phyloP scores from a whole-genome alignment of 64 coral and sea anemone genomes.

The Astreopora myriophthalma region DNA sequence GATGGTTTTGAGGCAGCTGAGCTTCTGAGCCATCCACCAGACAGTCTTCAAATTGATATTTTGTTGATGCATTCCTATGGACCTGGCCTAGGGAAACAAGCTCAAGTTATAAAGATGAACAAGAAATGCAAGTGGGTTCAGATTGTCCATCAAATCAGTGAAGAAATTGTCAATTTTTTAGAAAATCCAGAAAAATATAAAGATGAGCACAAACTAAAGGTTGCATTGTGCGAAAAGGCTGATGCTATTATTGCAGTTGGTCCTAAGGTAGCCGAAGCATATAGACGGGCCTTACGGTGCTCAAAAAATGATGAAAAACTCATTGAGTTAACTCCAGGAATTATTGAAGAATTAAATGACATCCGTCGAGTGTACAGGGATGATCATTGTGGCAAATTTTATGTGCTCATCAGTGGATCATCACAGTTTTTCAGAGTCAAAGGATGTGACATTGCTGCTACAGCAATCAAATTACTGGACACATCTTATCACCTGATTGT shows the following conservation, averaged over 20 bases:
- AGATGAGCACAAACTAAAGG: not conserved
- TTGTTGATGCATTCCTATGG: conserved; percentile 2
- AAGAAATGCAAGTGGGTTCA: conserved; percentile 38
- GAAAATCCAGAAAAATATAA: not conserved
- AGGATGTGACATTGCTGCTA: conserved; percentile 19
- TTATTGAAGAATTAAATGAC: conserved; percentile 4
- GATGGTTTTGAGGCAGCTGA: not conserved
- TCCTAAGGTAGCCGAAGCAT: not conserved
- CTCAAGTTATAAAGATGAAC: not conserved
- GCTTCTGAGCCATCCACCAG: not conserved
- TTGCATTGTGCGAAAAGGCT: conserved; percentile 5
- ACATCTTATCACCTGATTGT: not conserved
- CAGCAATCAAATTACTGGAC: conserved; percentile 7
- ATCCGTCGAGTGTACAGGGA: not conserved
- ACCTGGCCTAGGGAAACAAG: not conserved
- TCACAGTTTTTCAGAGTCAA: not conserved
- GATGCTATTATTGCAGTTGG: conserved; percentile 9
- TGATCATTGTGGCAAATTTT: not conserved
- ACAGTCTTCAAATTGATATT: conserved; percentile 40
- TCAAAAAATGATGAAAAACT: not conserved
- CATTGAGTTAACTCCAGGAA: not conserved
- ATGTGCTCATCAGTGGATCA: not conserved
- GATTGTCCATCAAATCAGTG: not conserved
- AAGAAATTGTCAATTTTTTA: not conserved
- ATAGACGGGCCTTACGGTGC: not conserved